phyloP scores from a whole-genome alignment of 2,888 invertebrate genomes.

The Leptopterna dolabrata region DNA sequence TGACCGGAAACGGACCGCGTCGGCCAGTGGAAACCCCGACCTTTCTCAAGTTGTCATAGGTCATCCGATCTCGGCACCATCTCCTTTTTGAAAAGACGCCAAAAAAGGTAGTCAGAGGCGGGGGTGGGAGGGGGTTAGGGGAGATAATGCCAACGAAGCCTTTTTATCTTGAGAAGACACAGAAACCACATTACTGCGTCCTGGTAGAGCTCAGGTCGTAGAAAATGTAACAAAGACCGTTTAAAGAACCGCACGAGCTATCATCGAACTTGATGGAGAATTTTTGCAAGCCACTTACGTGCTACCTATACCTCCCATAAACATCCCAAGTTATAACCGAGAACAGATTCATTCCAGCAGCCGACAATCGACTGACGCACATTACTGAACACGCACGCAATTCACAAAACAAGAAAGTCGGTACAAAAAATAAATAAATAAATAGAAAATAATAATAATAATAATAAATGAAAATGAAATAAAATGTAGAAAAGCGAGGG shows the following conservation, averaged over 20 bases:
- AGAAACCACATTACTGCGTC: constrained; percentile 13
- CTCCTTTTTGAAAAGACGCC: constrained; percentile 22
- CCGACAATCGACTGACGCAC: no score
- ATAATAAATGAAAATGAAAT: no score
- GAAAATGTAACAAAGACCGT: neutral
- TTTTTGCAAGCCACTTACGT: no score
- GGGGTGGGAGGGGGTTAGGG: neutral
- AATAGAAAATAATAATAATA: no score
- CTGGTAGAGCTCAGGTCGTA: neutral
- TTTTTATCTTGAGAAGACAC: neutral
- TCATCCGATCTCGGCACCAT: constrained; percentile 13
- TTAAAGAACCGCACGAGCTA: neutral
- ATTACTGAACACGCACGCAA: no score
- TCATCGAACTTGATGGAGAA: no score
- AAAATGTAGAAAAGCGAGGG: no score
- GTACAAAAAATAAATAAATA: no score
- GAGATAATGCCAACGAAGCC: neutral
- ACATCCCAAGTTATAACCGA: no score
- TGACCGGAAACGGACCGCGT: neutral
- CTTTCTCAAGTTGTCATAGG: constrained; percentile 25
- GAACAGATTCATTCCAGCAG: no score
- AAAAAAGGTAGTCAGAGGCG: neutral
- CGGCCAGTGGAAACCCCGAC: neutral
- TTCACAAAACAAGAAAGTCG: no score
- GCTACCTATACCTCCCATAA: no score